Percentiles rank a stretch among this genome's conserved stretches.
phyloP scores from a whole-genome alignment of 1,140 invertebrate genomes.

The Lethrus apterus region DNA sequence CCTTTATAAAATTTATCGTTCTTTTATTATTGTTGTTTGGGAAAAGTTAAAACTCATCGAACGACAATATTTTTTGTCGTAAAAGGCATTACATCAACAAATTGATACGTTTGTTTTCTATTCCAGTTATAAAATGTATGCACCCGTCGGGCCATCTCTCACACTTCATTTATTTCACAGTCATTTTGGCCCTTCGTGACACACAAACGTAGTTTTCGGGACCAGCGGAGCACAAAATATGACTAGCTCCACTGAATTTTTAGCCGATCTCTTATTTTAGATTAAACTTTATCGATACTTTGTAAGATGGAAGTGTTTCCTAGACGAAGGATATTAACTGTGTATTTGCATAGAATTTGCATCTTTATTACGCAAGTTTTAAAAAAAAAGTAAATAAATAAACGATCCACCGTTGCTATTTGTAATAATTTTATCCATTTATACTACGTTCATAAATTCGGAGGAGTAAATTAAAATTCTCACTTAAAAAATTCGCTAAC shows the following conservation, averaged over 20 bases:
- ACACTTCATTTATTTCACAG: conserved; percentile 23
- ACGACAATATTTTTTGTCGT: background rate
- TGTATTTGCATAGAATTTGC: too few species aligned
- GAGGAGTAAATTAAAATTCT: too few species aligned
- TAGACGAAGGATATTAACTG: too few species aligned
- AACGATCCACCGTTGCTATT: too few species aligned
- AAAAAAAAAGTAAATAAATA: too few species aligned
- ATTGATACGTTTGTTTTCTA: too few species aligned
- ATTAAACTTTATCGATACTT: conserved; percentile 16
- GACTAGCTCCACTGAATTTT: conserved; percentile 23
- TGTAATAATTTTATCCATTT: too few species aligned
- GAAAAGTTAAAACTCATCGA: background rate
- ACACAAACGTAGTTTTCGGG: conserved; percentile 26
- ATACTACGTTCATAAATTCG: too few species aligned
- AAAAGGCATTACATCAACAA: too few species aligned
- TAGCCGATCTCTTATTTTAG: conserved; percentile 22
- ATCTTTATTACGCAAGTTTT: too few species aligned
- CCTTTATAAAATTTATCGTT: background rate
- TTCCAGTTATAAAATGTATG: conserved; percentile 16
- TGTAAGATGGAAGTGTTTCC: too few species aligned
- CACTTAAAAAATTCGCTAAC: too few species aligned
- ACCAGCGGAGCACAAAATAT: conserved; percentile 27
- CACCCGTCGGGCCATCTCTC: conserved; percentile 13
- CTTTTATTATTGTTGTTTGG: background rate
- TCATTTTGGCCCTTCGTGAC: conserved; percentile 20